phyloP scores from a whole-genome alignment of 2,113 vertebrate genomes.

The Corythaixoides concolor region DNA sequence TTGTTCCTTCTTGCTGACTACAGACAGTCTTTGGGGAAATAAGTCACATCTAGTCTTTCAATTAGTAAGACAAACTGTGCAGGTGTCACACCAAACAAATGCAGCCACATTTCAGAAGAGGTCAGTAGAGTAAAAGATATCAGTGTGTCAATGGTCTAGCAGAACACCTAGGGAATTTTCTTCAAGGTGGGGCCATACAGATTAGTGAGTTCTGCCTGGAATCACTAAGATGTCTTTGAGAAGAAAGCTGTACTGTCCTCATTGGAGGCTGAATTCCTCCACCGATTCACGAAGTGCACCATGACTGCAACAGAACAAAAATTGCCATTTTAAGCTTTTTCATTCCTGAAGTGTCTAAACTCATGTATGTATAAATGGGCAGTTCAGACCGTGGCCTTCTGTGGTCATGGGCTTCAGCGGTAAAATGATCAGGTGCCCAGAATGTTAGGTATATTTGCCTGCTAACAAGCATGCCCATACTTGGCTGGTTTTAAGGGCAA shows the following conservation, averaged over 20 bases:
- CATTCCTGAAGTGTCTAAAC: neutral
- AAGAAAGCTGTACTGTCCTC: neutral
- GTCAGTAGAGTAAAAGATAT: conserved; percentile 54
- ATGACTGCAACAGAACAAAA: neutral
- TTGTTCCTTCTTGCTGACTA: neutral
- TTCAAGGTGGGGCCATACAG: neutral
- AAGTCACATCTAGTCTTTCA: conserved; percentile 40
- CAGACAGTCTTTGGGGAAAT: neutral
- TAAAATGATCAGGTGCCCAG: rapidly evolving
- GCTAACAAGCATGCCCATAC: neutral
- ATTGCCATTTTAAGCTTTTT: neutral
- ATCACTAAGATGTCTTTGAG: neutral
- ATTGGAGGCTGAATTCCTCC: neutral
- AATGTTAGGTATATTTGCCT: neutral
- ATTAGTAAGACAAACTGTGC: conserved; percentile 24
- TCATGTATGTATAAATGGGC: rapidly evolving
- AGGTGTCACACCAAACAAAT: neutral
- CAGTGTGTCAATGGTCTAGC: neutral
- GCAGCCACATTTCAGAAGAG: conserved; percentile 49
- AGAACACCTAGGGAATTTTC: neutral
- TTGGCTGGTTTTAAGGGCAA: neutral
- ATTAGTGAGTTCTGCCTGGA: neutral
- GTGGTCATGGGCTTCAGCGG: neutral
- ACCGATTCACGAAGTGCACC: neutral
- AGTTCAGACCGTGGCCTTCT: neutral